Conservation (phyloP, 2,888 invertebrate species). For the Neocrepidodera transversa region DNA sequence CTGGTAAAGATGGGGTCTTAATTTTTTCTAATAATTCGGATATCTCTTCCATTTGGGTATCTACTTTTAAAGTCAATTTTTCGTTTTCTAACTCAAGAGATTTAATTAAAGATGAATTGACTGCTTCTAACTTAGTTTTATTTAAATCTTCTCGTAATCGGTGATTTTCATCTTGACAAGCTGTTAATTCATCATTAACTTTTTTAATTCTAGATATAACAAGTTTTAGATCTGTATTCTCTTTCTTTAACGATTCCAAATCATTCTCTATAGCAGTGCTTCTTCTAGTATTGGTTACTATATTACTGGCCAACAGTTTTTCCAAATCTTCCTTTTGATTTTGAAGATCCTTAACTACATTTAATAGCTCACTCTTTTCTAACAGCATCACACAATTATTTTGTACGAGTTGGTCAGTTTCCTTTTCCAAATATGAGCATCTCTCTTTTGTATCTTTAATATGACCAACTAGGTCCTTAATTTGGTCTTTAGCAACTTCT, state of each 20-base stretch:
- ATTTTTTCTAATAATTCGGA: constrained; percentile 44
- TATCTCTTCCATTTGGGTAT: constrained; percentile 45
- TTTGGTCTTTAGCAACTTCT: constrained; percentile 54
- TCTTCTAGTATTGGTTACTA: constrained; percentile 37
- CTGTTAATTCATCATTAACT: constrained; percentile 25
- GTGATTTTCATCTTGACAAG: constrained; percentile 35
- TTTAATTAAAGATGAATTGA: constrained; percentile 34
- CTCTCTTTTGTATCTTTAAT: constrained; percentile 45
- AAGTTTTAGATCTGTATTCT: constrained; percentile 29
- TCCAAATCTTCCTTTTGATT: constrained; percentile 39
- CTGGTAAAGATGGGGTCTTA: constrained; percentile 34
- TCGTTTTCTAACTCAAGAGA: constrained; percentile 46
- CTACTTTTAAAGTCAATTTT: constrained; percentile 45
- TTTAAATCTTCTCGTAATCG: constrained; percentile 27
- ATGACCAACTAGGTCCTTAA: constrained; percentile 51
- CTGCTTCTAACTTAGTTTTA: constrained; percentile 14
- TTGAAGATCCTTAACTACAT: constrained; percentile 26
- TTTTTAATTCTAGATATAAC: constrained; percentile 16
- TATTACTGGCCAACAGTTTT: constrained; percentile 41
- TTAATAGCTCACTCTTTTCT: constrained; percentile 31
- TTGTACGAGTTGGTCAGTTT: constrained; percentile 28
- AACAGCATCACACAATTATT: constrained; percentile 29
- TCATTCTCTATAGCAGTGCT: constrained; percentile 42
- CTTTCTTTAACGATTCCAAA: constrained; percentile 31
- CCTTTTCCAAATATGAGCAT: constrained; percentile 45